phyloP scores from a whole-genome alignment of 1,140 invertebrate genomes.

The Wasmannia auropunctata region DNA sequence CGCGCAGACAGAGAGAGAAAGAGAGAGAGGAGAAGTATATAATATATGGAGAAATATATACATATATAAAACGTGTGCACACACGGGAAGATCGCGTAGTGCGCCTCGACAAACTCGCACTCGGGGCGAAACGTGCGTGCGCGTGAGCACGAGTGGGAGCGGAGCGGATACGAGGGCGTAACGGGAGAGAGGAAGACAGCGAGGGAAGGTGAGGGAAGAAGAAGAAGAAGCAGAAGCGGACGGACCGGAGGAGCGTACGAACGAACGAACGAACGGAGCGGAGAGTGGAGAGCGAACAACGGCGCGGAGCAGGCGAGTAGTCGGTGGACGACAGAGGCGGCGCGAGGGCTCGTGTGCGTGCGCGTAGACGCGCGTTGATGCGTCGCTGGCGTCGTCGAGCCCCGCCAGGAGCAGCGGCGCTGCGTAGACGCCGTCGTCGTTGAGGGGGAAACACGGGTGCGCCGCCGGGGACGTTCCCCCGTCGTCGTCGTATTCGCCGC shows the following conservation, averaged over 20 bases:
- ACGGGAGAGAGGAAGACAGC: not conserved
- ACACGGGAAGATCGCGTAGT: not conserved
- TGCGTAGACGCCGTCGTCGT: constrained; percentile 68
- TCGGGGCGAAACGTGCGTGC: constrained; percentile 30
- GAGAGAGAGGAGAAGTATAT: not conserved
- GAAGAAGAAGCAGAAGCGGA: constrained; percentile 18
- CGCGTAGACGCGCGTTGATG: constrained; percentile 76
- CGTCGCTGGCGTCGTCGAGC: constrained; percentile 76
- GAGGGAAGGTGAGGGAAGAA: constrained; percentile 12
- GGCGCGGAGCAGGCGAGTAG: not conserved
- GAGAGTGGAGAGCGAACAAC: not conserved
- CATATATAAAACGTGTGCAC: not conserved
- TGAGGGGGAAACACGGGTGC: constrained; percentile 61
- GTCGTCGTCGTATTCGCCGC: constrained; percentile 35
- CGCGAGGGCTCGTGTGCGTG: constrained; percentile 63
- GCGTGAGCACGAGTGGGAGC: not conserved
- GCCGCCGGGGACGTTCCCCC: constrained; percentile 43
- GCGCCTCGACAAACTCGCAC: constrained; percentile 28
- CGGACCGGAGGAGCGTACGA: not conserved
- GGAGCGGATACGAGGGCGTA: not conserved
- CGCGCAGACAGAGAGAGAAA: not conserved
- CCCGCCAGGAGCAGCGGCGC: constrained; percentile 71
- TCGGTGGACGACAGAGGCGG: constrained; percentile 15
- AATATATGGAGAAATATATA: not conserved
- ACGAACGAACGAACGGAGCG: not conserved